Conservation (phyloP, 1,140 invertebrate species). For the Drosophila saltans region DNA sequence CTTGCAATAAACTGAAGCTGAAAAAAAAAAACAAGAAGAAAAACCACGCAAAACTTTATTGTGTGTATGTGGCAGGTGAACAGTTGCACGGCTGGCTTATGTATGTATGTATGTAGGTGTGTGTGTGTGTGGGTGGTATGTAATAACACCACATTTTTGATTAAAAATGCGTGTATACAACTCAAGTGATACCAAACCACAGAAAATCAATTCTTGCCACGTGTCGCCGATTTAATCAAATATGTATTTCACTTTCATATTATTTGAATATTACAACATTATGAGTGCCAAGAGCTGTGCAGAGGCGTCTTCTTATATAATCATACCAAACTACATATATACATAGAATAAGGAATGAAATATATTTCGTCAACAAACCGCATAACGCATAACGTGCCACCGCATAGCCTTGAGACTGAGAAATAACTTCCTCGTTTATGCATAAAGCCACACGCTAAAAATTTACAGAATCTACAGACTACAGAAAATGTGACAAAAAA, state of each 20-base stretch:
- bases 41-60: slow-evolving; percentile 33
- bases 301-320: background rate
- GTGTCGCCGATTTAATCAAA: slow-evolving; percentile 4
- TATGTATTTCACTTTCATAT: background rate
- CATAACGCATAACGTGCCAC: too few relatives aligned
- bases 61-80: slow-evolving; percentile 11
- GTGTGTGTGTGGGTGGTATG: background rate
- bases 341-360: too few relatives aligned
- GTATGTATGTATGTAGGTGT: background rate
- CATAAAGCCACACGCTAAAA: too few relatives aligned
- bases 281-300: background rate
- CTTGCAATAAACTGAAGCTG: slow-evolving; percentile 25
- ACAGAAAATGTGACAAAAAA: too few relatives aligned
- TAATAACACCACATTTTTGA: slow-evolving; percentile 52
- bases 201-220: slow-evolving; percentile 44
- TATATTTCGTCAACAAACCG: too few relatives aligned
- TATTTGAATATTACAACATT: too few relatives aligned
- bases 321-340: background rate
- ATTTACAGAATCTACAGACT: too few relatives aligned
- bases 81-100: background rate
- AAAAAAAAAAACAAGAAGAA: too few relatives aligned
- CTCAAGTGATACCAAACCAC: too few relatives aligned
- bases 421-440: too few relatives aligned
- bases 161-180: slow-evolving; percentile 37
- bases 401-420: too few relatives aligned